phyloP scores from a whole-genome alignment of 2,113 vertebrate genomes.

The rabbit (Oryctolagus cuniculus) region mOryCun1.1 NC_091432.1:19621501-19622000 shows the following conservation, averaged over 20 bases:
- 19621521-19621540: neutral
- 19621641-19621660: too few species aligned
- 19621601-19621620: neutral
- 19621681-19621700: neutral
- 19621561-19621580: neutral
- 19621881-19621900: too few species aligned
- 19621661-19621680: neutral
- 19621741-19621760: neutral
- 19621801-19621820: neutral
- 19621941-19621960: neutral
- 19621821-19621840: neutral
- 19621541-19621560: neutral
- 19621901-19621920: too few species aligned
- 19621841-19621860: neutral
- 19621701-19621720: neutral
- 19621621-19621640: neutral
- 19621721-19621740: neutral
- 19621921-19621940: neutral
- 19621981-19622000: neutral
- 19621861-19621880: neutral
- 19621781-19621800: neutral
- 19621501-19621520: neutral
- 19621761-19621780: neutral
- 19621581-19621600: neutral
- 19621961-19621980: neutral